Evolutionary conservation across 2,888 invertebrate species (phyloP).

Genomic region (Linnaemya vulpina): DNA sequence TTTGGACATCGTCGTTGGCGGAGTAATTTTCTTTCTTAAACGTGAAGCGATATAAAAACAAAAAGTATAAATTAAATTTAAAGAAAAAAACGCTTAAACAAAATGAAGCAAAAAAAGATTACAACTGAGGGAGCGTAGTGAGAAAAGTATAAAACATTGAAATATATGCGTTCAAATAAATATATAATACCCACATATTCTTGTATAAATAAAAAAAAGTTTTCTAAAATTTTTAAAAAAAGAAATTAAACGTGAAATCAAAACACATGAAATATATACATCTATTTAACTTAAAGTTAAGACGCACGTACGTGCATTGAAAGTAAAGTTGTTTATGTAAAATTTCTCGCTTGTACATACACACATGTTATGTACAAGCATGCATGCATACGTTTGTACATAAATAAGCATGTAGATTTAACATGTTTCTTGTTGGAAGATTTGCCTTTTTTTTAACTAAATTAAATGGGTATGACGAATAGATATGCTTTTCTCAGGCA

Average conservation of each 20-base stretch:
- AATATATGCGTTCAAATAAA: not conserved
- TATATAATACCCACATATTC: constrained; percentile 12
- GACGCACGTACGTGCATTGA: constrained; percentile 51
- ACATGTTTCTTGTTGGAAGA: not conserved
- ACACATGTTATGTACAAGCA: not conserved
- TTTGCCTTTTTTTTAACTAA: constrained; percentile 2
- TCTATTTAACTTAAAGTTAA: constrained; percentile 13
- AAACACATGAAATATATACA: constrained; percentile 33
- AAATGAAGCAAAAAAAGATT: constrained; percentile 39
- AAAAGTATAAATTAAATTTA: constrained; percentile 34
- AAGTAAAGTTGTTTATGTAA: constrained; percentile 40
- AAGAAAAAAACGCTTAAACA: constrained; percentile 40
- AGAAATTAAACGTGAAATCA: constrained; percentile 16
- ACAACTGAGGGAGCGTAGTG: constrained; percentile 50
- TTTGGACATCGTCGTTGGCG: constrained; percentile 82
- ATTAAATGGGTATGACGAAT: no score
- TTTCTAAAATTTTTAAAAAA: constrained; percentile 12
- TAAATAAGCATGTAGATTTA: not conserved
- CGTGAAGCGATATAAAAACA: constrained; percentile 9
- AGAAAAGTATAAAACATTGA: constrained; percentile 20
- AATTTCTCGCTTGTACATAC: not conserved
- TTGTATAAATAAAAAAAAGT: constrained; percentile 6
- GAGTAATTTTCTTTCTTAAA: constrained; percentile 71
- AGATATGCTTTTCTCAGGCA: not conserved
- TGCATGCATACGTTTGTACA: no score